Conservation (phyloP, 2,113 vertebrate species). For the Toxotes jaculatrix region DNA sequence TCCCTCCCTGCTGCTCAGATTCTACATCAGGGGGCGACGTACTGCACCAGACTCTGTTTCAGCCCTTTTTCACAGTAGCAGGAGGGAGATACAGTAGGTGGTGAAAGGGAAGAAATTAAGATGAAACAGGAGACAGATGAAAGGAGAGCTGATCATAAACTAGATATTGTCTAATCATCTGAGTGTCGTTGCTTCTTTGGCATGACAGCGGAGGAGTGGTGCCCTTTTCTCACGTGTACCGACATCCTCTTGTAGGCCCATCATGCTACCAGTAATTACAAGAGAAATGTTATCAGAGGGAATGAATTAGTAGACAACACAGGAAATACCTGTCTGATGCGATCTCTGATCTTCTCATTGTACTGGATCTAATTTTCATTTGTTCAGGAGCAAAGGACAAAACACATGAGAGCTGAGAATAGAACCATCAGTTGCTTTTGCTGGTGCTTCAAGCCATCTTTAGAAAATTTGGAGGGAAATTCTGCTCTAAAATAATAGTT, state of each 20-base stretch:
- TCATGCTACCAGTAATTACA: constrained; percentile 57
- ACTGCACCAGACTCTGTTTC: constrained; percentile 29
- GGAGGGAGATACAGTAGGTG: background rate
- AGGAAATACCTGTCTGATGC: constrained; percentile 63
- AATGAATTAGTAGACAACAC: constrained; percentile 67
- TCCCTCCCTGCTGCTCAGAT: constrained; percentile 37
- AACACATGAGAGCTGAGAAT: constrained; percentile 9
- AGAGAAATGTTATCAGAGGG: constrained; percentile 55
- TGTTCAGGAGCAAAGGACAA: constrained; percentile 51
- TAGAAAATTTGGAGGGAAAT: constrained; percentile 1
- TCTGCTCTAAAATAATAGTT: background rate
- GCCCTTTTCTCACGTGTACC: constrained; percentile 36
- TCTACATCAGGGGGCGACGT: constrained; percentile 11
- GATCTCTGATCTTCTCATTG: constrained; percentile 55
- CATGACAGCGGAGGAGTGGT: constrained; percentile 8
- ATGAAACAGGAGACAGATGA: constrained; percentile 36
- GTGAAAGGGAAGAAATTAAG: constrained; percentile 12
- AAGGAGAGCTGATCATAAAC: constrained; percentile 41
- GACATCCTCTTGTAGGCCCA: constrained; percentile 51
- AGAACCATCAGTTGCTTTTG: background rate
- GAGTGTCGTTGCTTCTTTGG: constrained; percentile 34
- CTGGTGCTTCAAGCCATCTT: background rate
- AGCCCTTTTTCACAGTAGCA: constrained; percentile 1
- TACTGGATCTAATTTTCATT: constrained; percentile 43
- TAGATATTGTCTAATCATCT: constrained; percentile 38